These are phyloP conservation scores for Macaria liturata DNA, from an alignment of 2,888 invertebrate genomes.

Conservation along the genomic window DNA sequence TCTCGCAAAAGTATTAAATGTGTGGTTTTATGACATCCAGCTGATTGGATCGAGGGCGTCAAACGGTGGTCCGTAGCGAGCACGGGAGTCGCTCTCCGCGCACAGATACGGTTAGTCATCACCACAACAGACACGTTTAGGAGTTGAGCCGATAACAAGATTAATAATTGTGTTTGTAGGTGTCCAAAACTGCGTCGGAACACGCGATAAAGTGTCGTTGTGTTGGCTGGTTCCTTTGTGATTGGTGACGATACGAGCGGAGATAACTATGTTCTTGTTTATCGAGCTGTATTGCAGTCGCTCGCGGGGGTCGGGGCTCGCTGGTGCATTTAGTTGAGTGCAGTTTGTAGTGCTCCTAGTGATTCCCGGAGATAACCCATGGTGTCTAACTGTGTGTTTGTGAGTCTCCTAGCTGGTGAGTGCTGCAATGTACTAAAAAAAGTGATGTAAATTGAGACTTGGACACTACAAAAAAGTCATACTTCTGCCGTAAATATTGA, in stretches of 20 bases:
- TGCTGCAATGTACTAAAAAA: slow-evolving; percentile 26
- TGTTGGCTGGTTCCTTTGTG: slow-evolving; percentile 73
- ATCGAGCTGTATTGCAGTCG: slow-evolving; percentile 54
- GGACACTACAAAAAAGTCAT: slow-evolving; percentile 5
- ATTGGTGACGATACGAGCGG: slow-evolving; percentile 58
- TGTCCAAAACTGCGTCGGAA: slow-evolving; percentile 54
- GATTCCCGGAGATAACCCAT: slow-evolving; percentile 50
- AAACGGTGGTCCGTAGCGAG: slow-evolving; percentile 54
- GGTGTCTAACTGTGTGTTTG: slow-evolving; percentile 74
- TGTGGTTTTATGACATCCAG: slow-evolving; percentile 65
- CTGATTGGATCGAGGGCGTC: slow-evolving; percentile 77
- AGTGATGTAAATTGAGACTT: slow-evolving; percentile 16
- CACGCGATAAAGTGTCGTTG: slow-evolving; percentile 64
- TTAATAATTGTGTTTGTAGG: slow-evolving; percentile 50
- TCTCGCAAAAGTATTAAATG: slow-evolving; percentile 37
- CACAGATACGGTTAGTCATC: slow-evolving; percentile 77
- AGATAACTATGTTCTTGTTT: slow-evolving; percentile 72
- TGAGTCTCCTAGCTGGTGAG: slow-evolving; percentile 64
- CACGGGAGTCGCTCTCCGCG: slow-evolving; percentile 64
- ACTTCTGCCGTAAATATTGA: not conserved
- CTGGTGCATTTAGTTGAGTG: slow-evolving; percentile 27
- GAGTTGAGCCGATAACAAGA: slow-evolving; percentile 54
- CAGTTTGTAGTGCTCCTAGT: slow-evolving; percentile 25
- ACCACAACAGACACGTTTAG: slow-evolving; percentile 65
- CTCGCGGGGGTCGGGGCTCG: slow-evolving; percentile 42